Base-by-base conservation (phyloP, 2,797 vertebrate genomes). In the Cyclura pinguis region DNA sequence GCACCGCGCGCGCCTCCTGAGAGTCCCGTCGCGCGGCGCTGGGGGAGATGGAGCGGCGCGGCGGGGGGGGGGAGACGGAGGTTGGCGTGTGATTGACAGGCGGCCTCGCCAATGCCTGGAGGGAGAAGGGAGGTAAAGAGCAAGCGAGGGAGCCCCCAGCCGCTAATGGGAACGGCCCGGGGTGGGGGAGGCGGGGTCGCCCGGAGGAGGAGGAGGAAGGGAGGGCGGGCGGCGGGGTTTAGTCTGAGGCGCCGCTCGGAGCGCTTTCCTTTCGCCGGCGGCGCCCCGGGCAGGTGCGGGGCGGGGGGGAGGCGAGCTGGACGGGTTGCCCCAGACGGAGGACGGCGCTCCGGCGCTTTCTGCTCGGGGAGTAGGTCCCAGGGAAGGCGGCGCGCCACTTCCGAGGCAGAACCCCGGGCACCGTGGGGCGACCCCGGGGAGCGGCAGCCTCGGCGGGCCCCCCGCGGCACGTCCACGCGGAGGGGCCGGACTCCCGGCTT, bases 31-130 rank as follows among this genome's bases (percentile, higher is more conserved):
- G 89, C 73, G 76, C 83, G 78, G 52, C 78, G 67, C 89, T 76
- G 62, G 69, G 89, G 84, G 89, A 89, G 80, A 77, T 4, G 52
- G 47, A 47, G 47, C 24, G 83, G 82, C 35, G 35, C 55, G 84
- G 35, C 20, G 3, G 6, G 6, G 55, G 6, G 55, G 22, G 2
- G 3, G 35, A 8, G 72, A 16, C 95, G 96, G 92, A 95, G 94
- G 96, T 94, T 97, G 97, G 96, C 95, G 96, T 94, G 97, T 98
- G 97, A 99, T 98, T 98, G 99, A 99, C 98, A 98, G 96, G 96
- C 97, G 94, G 95, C 96, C 96, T 96, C 98, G 97, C 99, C 98
- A 99, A 99, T 99, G 98, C 98, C 98, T 98, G 97, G 95, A 97
- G 97, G 97, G 97, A 97, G 97, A 96, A 96, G 95, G 97, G 96